A percentile compares a stretch with the other conserved stretches of the same genome.
These are phyloP conservation scores for Gila orcuttii DNA, from an alignment of 2,113 vertebrate species.

Conservation along the genomic window DNA sequence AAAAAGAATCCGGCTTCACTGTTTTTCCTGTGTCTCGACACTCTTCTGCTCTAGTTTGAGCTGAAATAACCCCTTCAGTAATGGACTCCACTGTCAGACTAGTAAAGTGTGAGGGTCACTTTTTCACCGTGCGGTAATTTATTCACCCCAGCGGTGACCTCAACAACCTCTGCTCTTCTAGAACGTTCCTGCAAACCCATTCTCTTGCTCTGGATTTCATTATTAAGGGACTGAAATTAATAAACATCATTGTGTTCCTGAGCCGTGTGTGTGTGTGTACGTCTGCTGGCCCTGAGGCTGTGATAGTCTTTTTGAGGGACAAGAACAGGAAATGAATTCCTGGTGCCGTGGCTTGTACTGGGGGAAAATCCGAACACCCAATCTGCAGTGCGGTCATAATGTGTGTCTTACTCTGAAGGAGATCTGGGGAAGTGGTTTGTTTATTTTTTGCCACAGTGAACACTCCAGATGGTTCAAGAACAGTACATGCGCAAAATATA, in stretches of 20 bases:
- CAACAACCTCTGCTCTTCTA: slow-evolving; percentile 40
- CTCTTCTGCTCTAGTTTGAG: slow-evolving; percentile 21
- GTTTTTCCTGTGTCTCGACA: slow-evolving; percentile 3
- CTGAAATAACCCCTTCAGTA: slow-evolving; percentile 8
- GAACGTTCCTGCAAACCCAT: slow-evolving; percentile 43
- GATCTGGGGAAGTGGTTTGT: slow-evolving; percentile 26
- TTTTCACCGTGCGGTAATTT: slow-evolving; percentile 39
- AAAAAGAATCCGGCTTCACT: slow-evolving; percentile 33
- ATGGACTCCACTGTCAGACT: slow-evolving; percentile 11
- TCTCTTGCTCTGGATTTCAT: slow-evolving; percentile 57
- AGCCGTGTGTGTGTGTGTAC: slow-evolving; percentile 43
- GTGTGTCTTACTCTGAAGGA: slow-evolving; percentile 15
- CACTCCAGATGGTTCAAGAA: background rate
- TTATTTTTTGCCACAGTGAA: slow-evolving; percentile 11
- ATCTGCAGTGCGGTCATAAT: slow-evolving; percentile 17
- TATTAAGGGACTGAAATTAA: slow-evolving; percentile 64
- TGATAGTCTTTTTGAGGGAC: slow-evolving; percentile 59
- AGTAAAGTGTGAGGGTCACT: slow-evolving; percentile 19
- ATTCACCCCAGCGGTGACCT: slow-evolving; percentile 53
- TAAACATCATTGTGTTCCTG: slow-evolving; percentile 54
- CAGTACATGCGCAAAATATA: background rate
- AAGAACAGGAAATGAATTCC: slow-evolving; percentile 49
- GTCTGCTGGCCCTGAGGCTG: slow-evolving; percentile 53
- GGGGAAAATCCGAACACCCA: background rate
- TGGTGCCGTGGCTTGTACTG: slow-evolving; percentile 20